Evolutionary conservation across 2,888 invertebrate species (phyloP), one percentile per base, ranked within the genome.

Genomic region (Pocota personata): DNA sequence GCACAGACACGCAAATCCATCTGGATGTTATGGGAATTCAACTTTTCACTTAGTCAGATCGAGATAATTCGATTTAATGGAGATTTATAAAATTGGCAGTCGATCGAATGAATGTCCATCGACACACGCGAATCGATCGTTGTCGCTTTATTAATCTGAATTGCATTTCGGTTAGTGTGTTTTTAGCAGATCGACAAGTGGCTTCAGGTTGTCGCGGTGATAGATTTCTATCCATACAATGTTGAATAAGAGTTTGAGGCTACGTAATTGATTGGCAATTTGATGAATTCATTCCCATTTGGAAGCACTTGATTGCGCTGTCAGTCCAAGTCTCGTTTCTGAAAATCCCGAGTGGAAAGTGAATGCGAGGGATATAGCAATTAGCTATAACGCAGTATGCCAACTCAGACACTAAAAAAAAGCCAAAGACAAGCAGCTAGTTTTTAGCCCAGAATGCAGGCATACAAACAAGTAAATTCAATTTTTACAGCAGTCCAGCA

Each of bases 81-180:
- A 27, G 24, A 40, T 27, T 40, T 6, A 14, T 24, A 14, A 1
- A 19, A 57, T 71, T 32, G 43, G n/a, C 27, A 14, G 52, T 27
- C 55, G 37, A 55, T 57, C 60, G 60, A 27, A 2, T 50, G 46
- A 16, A 19, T 35, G 46, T 58, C 32, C 16, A 60, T 73, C 37
- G 3, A 21, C n/a, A 19, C 32, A 21, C 14, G 10, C 37, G 7
- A 5, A 27, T 52, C 32, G 40, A 19, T 52, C 12, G 72, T 50
- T 10, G 46, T 37, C 14, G 37, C 7, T 30, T 32, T 64, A 58
- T 60, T 57, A 62, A 77, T 77, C 69, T 69, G 69, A 60, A 77
- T 77, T 35, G 46, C 60, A 69, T 69, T 60, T 60, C 24, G 67
- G 50, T 32, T 16, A n/a, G 52, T 37, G 48, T 24, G 50, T 21